Conservation (phyloP, 2,113 vertebrate genomes). For the Aphyosemion australe region DNA sequence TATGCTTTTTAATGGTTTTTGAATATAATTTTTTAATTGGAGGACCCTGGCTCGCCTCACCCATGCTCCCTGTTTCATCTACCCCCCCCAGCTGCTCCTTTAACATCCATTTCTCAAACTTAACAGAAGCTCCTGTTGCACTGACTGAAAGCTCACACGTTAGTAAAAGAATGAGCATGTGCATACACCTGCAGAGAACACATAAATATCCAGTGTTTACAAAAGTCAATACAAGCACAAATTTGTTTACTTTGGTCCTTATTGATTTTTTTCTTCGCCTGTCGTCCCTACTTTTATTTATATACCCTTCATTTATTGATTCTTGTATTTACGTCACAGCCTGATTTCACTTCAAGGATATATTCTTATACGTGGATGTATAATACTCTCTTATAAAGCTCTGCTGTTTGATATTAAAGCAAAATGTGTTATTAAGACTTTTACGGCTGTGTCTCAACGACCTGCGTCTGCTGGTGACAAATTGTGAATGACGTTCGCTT, state of each 20-base stretch:
- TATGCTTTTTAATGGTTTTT: slow-evolving; percentile 23
- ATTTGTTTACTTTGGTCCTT: slow-evolving; percentile 22
- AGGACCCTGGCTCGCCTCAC: slow-evolving; percentile 30
- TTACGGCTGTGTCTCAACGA: no score
- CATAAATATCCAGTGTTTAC: slow-evolving; percentile 26
- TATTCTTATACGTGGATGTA: neutral
- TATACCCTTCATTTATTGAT: slow-evolving; percentile 18
- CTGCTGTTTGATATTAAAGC: no score
- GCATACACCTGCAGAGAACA: slow-evolving; percentile 2
- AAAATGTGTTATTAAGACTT: no score
- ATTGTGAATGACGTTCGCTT: no score
- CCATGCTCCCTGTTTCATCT: neutral
- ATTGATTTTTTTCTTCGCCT: slow-evolving; percentile 15
- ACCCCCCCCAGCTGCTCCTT: neutral
- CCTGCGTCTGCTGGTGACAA: no score
- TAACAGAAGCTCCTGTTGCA: slow-evolving; percentile 59
- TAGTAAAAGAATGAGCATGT: slow-evolving; percentile 5
- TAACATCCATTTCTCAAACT: slow-evolving; percentile 29
- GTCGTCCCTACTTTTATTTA: slow-evolving; percentile 1
- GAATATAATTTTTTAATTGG: slow-evolving; percentile 26
- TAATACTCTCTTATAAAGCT: no score
- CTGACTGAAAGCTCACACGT: slow-evolving; percentile 33
- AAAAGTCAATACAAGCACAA: neutral
- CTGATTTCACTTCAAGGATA: neutral
- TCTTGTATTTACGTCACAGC: neutral